These are phyloP conservation scores for Mechanitis mazaeus DNA, from an alignment of 2,888 invertebrate species.

Conservation along the genomic window DNA sequence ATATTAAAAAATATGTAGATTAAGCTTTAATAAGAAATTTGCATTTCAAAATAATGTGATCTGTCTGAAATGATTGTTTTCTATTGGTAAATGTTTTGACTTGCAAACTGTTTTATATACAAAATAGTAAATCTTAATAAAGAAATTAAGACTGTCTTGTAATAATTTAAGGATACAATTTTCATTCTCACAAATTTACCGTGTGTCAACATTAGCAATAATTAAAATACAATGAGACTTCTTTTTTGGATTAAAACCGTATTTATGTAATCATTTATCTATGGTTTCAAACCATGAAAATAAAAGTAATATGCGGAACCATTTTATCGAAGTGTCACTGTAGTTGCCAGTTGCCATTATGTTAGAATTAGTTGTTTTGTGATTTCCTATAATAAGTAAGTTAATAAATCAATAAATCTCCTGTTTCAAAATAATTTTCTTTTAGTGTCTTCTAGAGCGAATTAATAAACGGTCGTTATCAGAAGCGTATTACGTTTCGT, in stretches of 20 bases:
- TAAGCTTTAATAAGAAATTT: constrained; percentile 24
- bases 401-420: constrained; percentile 17
- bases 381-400: constrained; percentile 16
- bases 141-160: constrained; percentile 1
- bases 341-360: constrained; percentile 10
- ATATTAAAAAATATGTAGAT: constrained; percentile 14
- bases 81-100: constrained; percentile 5
- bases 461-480: no score
- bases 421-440: constrained; percentile 12
- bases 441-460: background rate
- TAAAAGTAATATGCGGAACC: no score
- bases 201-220: background rate
- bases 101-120: background rate
- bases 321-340: background rate
- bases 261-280: no score
- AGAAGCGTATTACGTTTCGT: no score
- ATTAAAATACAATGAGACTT: background rate
- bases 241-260: no score
- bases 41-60: constrained; percentile 18
- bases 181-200: background rate
- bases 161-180: constrained; percentile 1
- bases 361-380: constrained; percentile 11
- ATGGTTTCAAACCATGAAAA: no score
- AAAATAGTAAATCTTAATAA: background rate
- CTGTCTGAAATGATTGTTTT: constrained; percentile 10